Conservation (phyloP, 53 echinoderm and acorn worm genomes). For the Hippasteria phrygiana region DNA sequence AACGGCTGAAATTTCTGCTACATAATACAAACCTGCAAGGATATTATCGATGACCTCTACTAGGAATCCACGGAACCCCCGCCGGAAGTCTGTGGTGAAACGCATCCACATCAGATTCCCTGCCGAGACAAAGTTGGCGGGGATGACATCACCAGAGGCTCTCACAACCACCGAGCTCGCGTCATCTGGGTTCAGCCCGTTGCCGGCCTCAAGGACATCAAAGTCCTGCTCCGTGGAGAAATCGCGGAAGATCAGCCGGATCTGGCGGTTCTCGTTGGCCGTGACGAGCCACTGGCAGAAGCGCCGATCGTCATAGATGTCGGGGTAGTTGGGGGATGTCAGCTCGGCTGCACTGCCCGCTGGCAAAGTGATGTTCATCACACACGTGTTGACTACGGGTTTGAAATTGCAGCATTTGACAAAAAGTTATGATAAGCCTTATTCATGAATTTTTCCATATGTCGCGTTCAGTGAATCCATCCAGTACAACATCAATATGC, state of each 20-base stretch:
- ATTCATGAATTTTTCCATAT: no score
- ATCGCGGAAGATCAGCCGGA: constrained; percentile 86
- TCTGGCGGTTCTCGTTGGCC: constrained; percentile 45
- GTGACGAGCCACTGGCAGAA: constrained; percentile 93
- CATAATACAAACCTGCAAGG: constrained; percentile 81
- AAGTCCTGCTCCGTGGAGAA: constrained; percentile 77
- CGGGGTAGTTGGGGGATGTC: constrained; percentile 81
- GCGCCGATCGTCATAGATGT: constrained; percentile 67
- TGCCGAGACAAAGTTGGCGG: constrained; percentile 78
- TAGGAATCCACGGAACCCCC: constrained; percentile 78
- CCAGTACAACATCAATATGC: no score
- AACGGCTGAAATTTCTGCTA: no score
- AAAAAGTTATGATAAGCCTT: no score
- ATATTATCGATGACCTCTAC: constrained; percentile 83
- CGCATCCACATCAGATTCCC: constrained; percentile 80
- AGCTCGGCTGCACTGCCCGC: constrained; percentile 66
- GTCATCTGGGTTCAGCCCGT: constrained; percentile 75
- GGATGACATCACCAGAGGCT: constrained; percentile 78
- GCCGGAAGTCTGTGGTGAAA: constrained; percentile 73
- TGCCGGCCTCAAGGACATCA: constrained; percentile 85
- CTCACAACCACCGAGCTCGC: constrained; percentile 65
- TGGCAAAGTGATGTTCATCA: constrained; percentile 63
- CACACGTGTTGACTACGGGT: constrained; percentile 60
- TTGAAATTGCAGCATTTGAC: no score
- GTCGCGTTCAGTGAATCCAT: no score